These are phyloP conservation scores for Gulo gulo DNA, from an alignment of 2,113 vertebrate species.

Conservation along the genomic window DNA sequence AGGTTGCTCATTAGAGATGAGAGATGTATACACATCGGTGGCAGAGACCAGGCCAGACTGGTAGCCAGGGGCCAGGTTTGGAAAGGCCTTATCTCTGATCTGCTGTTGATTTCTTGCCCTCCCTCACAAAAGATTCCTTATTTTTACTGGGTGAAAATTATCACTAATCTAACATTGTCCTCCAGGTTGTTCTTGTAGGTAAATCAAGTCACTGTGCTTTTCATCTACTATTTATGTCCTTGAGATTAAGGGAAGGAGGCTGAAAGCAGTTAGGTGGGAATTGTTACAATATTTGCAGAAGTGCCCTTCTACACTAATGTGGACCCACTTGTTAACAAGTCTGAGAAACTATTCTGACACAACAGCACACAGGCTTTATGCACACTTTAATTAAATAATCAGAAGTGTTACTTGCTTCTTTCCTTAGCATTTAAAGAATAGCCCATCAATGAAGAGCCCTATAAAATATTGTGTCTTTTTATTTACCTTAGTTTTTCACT, in stretches of 20 bases:
- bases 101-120: background rate
- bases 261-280: background rate
- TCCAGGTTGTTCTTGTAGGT: background rate
- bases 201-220: background rate
- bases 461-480: constrained; percentile 62
- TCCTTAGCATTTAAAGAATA: constrained; percentile 40
- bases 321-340: background rate
- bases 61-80: background rate
- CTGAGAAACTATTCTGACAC: background rate
- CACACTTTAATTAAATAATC: constrained; percentile 24
- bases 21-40: background rate
- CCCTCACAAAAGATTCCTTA: background rate
- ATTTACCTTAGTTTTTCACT: constrained; percentile 48
- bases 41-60: background rate
- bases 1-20: background rate
- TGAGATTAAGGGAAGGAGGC: background rate
- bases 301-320: background rate
- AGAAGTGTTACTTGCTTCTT: constrained; percentile 6
- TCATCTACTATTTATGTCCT: background rate
- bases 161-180: background rate
- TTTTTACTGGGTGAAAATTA: background rate
- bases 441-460: background rate
- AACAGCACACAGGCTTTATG: background rate
- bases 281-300: background rate
- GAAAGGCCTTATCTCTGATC: background rate